Conservation (phyloP, 2,113 vertebrate species). For the Pelusios castaneus region DNA sequence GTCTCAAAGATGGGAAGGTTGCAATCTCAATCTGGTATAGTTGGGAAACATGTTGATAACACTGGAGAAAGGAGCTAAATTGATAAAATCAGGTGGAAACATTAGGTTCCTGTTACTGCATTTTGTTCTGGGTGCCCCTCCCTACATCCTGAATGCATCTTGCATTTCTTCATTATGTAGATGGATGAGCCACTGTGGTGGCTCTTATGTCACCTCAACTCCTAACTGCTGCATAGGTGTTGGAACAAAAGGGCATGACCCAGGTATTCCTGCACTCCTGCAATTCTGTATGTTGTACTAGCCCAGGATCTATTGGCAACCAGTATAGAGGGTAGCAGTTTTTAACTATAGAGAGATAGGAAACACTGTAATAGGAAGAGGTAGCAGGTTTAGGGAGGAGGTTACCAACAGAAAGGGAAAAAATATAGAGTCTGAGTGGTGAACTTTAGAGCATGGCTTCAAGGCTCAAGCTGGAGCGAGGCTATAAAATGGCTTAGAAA, state of each 20-base stretch:
- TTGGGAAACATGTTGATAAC: rapidly evolving
- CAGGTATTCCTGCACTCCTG: not conserved
- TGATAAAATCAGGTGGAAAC: not conserved
- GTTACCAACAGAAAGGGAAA: not conserved
- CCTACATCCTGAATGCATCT: not conserved
- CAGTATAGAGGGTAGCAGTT: not conserved
- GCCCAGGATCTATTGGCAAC: not conserved
- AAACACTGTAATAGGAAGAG: not conserved
- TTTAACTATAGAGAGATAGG: not conserved
- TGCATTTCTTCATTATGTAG: not conserved
- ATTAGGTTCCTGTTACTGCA: not conserved
- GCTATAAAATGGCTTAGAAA: not conserved
- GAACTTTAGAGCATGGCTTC: not conserved
- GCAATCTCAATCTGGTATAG: not conserved
- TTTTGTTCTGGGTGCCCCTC: not conserved
- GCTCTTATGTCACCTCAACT: not conserved
- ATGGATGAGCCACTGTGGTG: not conserved
- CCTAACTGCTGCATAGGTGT: not conserved
- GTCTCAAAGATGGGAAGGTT: rapidly evolving
- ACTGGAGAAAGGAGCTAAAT: not conserved
- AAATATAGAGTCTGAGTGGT: not conserved
- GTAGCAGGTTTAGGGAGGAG: not conserved
- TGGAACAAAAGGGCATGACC: not conserved
- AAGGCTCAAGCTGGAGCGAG: not conserved
- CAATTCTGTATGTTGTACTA: not conserved